phyloP scores from a whole-genome alignment of 2,113 vertebrate genomes.

The Cyprinodon variegatus region DNA sequence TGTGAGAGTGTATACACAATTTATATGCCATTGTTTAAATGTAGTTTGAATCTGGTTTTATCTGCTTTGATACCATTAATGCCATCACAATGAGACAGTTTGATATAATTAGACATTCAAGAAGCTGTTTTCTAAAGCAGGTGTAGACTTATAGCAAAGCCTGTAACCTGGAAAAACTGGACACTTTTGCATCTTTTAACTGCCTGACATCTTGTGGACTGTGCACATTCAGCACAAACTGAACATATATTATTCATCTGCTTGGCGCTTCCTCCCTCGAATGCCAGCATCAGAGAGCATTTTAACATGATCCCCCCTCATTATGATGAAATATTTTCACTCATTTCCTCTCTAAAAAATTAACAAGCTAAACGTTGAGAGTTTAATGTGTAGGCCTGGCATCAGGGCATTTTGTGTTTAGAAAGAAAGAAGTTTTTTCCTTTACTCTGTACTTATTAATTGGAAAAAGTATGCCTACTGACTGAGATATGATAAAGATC shows the following conservation, averaged over 20 bases:
- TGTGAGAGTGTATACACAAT: conserved; percentile 18
- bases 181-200: conserved; percentile 28
- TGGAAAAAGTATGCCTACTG: conserved; percentile 8
- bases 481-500: conserved; percentile 27
- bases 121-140: conserved; percentile 11
- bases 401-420: conserved; percentile 12
- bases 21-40: conserved; percentile 34
- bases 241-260: conserved; percentile 60
- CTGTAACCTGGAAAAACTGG: background rate
- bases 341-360: conserved; percentile 40
- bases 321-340: conserved; percentile 49
- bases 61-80: conserved; percentile 45
- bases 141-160: conserved; percentile 6
- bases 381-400: conserved; percentile 24
- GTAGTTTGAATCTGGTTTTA: conserved; percentile 39
- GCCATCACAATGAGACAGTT: conserved; percentile 25
- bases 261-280: conserved; percentile 34
- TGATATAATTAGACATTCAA: conserved; percentile 25
- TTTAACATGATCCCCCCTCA: conserved; percentile 49
- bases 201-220: conserved; percentile 30
- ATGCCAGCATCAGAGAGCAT: conserved; percentile 55
- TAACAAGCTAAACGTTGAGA: conserved; percentile 8
- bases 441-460: background rate
- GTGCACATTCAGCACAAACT: conserved; percentile 49
- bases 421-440: background rate